phyloP scores from a whole-genome alignment of 2,113 vertebrate species.

The Bubo scandiacus region DNA sequence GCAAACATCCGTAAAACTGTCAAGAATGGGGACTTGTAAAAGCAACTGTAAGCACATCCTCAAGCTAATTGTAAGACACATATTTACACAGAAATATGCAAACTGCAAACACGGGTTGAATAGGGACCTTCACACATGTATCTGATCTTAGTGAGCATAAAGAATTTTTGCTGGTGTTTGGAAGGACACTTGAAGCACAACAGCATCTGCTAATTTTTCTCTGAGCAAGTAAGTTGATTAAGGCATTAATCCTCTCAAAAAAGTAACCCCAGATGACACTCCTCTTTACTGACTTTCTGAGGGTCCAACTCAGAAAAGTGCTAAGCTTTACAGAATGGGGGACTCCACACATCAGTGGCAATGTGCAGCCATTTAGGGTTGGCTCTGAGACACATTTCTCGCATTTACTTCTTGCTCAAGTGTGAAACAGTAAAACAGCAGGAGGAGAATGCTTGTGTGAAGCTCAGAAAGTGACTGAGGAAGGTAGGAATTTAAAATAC shows the following conservation, averaged over 20 bases:
- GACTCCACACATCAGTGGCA: neutral
- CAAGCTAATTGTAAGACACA: slow-evolving; percentile 56
- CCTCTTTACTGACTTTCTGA: neutral
- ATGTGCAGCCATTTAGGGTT: neutral
- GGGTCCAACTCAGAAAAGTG: neutral
- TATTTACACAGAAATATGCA: slow-evolving; percentile 57
- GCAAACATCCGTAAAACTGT: slow-evolving; percentile 78
- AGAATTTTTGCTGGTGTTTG: neutral
- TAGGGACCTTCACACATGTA: neutral
- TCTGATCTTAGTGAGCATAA: neutral
- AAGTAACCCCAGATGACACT: neutral
- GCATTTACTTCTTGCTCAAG: neutral
- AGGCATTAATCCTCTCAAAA: slow-evolving; percentile 26
- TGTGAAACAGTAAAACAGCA: neutral
- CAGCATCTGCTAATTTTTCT: slow-evolving; percentile 15
- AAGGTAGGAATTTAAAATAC: neutral
- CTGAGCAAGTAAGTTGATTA: neutral
- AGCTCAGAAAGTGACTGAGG: neutral
- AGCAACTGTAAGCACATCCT: slow-evolving; percentile 66
- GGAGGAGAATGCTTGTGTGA: neutral
- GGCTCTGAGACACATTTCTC: neutral
- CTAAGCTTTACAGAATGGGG: neutral
- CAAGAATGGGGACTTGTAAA: slow-evolving; percentile 69
- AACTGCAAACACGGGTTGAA: slow-evolving; percentile 47
- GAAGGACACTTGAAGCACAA: neutral